Evolutionary conservation across 2,888 invertebrate species (phyloP).

Genomic region (Molanna angustata): DNA sequence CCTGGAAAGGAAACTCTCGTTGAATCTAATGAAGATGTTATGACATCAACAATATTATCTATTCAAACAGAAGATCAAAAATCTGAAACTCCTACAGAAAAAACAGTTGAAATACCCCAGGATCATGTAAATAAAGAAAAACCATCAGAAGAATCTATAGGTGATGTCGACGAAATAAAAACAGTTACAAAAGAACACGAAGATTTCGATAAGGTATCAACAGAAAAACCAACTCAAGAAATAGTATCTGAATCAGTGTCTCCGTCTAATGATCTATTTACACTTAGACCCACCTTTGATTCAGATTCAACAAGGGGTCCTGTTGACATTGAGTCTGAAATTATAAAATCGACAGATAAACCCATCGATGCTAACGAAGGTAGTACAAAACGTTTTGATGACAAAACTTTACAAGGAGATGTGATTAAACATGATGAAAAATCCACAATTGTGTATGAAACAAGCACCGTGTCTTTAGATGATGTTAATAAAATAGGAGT

Average conservation of each 20-base stretch:
- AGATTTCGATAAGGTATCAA: no score
- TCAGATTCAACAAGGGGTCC: not conserved
- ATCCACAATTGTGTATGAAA: slow-evolving; percentile 8
- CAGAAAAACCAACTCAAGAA: slow-evolving; percentile 2
- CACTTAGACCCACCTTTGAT: slow-evolving; percentile 1
- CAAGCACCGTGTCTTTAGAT: slow-evolving; percentile 27
- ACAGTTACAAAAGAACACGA: no score
- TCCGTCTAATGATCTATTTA: slow-evolving; percentile 1
- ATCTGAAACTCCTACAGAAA: no score
- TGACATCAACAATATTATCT: no score
- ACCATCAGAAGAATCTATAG: no score
- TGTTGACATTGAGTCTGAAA: not conserved
- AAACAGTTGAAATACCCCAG: no score
- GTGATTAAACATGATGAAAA: slow-evolving; percentile 7
- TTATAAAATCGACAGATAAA: not conserved
- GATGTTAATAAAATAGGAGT: slow-evolving; percentile 32
- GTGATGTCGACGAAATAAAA: no score
- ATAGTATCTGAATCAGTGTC: not conserved
- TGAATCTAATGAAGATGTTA: no score
- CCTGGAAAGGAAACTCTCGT: no score
- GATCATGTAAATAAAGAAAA: no score
- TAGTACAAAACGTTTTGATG: not conserved
- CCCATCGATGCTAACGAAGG: not conserved
- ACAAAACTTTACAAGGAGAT: not conserved
- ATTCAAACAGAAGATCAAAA: no score